Percentiles rank a stretch among this genome's conserved stretches.
Evolutionary conservation across 30 jellyfish, hydroid and myxozoan species (phyloP).

Genomic region (Cassiopea andromeda): DNA sequence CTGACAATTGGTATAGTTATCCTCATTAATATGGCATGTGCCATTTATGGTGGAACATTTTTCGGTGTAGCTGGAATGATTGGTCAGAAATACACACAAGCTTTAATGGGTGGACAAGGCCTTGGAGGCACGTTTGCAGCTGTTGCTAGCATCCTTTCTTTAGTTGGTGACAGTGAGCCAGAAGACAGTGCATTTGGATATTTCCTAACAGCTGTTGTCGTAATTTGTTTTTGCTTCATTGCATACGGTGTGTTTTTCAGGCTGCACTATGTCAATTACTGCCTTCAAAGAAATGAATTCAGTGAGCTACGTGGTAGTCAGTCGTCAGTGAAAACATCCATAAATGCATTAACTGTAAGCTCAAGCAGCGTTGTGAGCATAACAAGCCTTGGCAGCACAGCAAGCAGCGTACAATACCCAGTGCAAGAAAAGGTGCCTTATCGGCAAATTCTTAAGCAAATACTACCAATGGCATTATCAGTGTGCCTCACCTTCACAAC

Average conservation of each 20-base stretch:
- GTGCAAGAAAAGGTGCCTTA: slow-evolving; percentile 70
- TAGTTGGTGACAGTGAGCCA: slow-evolving; percentile 66
- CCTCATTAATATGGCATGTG: slow-evolving; percentile 83
- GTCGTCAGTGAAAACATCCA: slow-evolving; percentile 48
- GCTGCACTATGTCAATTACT: slow-evolving; percentile 55
- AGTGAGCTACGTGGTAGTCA: slow-evolving; percentile 68
- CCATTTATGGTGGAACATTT: slow-evolving; percentile 87
- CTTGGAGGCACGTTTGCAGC: slow-evolving; percentile 99
- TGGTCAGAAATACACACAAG: slow-evolving; percentile 95
- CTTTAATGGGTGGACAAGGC: slow-evolving; percentile 98
- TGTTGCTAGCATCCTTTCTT: slow-evolving; percentile 80
- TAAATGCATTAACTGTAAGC: slow-evolving; percentile 64
- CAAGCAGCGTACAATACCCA: slow-evolving; percentile 28
- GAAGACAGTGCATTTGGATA: slow-evolving; percentile 91
- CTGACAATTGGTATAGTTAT: slow-evolving; percentile 79
- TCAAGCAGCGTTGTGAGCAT: slow-evolving; percentile 40
- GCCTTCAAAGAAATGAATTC: slow-evolving; percentile 55
- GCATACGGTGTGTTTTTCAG: slow-evolving; percentile 71
- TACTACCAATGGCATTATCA: slow-evolving; percentile 85
- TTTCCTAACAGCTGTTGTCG: slow-evolving; percentile 85
- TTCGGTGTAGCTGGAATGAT: slow-evolving; percentile 96
- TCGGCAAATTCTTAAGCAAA: slow-evolving; percentile 62
- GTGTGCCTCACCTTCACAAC: slow-evolving; percentile 73
- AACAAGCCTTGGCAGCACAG: slow-evolving; percentile 54
- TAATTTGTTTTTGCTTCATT: slow-evolving; percentile 57